Percentiles rank a stretch among this genome's conserved stretches.
Conservation (phyloP, 2,888 invertebrate species). For the Endomychus coccineus region DNA sequence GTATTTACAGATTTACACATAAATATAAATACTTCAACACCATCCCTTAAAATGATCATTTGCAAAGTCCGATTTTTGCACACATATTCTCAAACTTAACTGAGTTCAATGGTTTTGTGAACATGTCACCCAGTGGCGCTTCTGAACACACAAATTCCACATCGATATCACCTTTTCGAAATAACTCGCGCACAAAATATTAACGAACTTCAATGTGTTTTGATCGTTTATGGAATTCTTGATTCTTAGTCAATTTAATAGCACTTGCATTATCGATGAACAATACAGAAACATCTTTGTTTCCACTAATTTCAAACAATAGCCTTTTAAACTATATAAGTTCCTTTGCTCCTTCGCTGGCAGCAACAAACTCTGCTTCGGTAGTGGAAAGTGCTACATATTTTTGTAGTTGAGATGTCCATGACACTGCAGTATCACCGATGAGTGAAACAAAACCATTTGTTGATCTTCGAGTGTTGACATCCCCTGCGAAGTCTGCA, state of each 20-base stretch:
- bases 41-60: constrained; percentile 8
- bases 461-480: constrained; percentile 13
- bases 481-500: constrained; percentile 18
- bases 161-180: constrained; percentile 22
- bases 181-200: constrained; percentile 21
- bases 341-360: constrained; percentile 22
- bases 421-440: constrained; percentile 13
- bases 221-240: constrained; percentile 19
- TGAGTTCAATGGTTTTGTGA: constrained; percentile 8
- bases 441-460: constrained; percentile 15
- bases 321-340: constrained; percentile 18
- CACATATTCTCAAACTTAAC: constrained; percentile 5
- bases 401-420: constrained; percentile 15
- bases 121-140: constrained; percentile 8
- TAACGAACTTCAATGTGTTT: constrained; percentile 21
- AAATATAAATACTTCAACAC: constrained; percentile 9
- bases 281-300: constrained; percentile 7
- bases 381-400: constrained; percentile 22
- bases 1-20: too few species aligned
- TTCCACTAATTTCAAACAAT: constrained; percentile 14
- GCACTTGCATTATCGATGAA: constrained; percentile 22
- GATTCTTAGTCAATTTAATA: constrained; percentile 23
- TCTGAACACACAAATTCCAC: constrained; percentile 16
- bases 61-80: constrained; percentile 4
- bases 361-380: constrained; percentile 31